These are phyloP conservation scores for Spilosoma lubricipeda DNA, from an alignment of 2,888 invertebrate genomes.

Conservation along the genomic window DNA sequence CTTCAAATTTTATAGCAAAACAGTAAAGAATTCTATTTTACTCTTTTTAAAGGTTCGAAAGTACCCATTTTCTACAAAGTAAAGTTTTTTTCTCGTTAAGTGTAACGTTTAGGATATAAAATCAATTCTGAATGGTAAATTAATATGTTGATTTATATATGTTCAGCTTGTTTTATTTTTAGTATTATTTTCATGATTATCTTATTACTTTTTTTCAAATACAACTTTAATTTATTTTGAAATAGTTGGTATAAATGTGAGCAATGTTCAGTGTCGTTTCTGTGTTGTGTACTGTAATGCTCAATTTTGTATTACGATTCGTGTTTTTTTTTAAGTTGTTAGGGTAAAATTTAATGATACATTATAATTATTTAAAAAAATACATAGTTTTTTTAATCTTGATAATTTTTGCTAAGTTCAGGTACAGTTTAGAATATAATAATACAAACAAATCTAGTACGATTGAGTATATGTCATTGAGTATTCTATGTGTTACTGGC, in stretches of 20 bases:
- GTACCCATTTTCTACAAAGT: conserved; percentile 1
- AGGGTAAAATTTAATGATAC: no score
- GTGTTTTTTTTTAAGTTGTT: no score
- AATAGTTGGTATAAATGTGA: not conserved
- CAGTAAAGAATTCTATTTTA: conserved; percentile 22
- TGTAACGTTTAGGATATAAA: conserved; percentile 7
- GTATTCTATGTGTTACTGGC: no score
- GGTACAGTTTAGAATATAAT: no score
- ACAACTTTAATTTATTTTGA: not conserved
- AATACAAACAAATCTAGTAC: no score
- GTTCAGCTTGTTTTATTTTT: not conserved
- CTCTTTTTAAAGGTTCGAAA: conserved; percentile 14
- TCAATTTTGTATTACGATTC: no score
- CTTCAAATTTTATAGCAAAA: conserved; percentile 27
- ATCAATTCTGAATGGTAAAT: not conserved
- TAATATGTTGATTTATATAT: not conserved
- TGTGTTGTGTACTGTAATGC: no score
- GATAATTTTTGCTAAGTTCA: no score
- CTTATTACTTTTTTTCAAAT: not conserved
- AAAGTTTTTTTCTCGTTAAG: conserved; percentile 12
- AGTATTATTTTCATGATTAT: not conserved
- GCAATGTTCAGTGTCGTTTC: no score
- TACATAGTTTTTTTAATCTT: no score
- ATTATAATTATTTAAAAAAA: no score
- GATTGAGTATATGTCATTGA: not conserved